Evolutionary conservation across 1,140 invertebrate genomes (phyloP).

Genomic region (Drosophila ogumai): DNA sequence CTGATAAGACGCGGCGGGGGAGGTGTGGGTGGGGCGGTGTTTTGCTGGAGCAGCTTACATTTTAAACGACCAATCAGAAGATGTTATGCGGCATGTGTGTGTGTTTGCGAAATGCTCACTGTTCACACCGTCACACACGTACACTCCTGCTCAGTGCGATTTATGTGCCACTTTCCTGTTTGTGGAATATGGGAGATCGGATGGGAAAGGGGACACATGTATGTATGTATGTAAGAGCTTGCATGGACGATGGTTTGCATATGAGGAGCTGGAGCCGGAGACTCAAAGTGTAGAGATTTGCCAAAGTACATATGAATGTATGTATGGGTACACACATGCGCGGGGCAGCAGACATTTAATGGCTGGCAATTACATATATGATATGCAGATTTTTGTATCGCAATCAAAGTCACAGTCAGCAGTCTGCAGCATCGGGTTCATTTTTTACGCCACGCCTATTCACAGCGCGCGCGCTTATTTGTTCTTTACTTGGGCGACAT

Average conservation of each 20-base stretch:
- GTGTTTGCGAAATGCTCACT: slow-evolving; percentile 61
- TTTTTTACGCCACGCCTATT: slow-evolving; percentile 69
- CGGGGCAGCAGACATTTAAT: slow-evolving; percentile 19
- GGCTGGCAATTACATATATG: slow-evolving; percentile 41
- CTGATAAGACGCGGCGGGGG: slow-evolving; percentile 4
- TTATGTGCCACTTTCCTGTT: slow-evolving; percentile 46
- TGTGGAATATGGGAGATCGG: slow-evolving; percentile 29
- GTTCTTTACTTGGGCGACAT: slow-evolving; percentile 33
- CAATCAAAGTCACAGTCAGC: slow-evolving; percentile 28
- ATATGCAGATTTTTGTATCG: slow-evolving; percentile 65
- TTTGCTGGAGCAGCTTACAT: slow-evolving; percentile 60
- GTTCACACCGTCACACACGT: slow-evolving; percentile 28
- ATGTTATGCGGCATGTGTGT: slow-evolving; percentile 49
- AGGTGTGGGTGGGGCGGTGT: slow-evolving; percentile 17
- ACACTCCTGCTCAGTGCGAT: slow-evolving; percentile 30
- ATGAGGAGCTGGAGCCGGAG: slow-evolving; percentile 2
- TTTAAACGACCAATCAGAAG: slow-evolving; percentile 74
- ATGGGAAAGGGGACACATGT: slow-evolving; percentile 2
- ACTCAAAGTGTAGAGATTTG: slow-evolving; percentile 19
- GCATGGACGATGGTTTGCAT: slow-evolving; percentile 38
- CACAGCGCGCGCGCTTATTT: slow-evolving; percentile 33
- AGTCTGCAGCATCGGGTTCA: slow-evolving; percentile 21
- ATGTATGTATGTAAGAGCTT: slow-evolving; percentile 19
- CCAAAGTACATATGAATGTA: slow-evolving; percentile 26
- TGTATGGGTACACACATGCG: slow-evolving; percentile 31